Percentiles rank a stretch among this genome's conserved stretches.
phyloP scores from a whole-genome alignment of 1,140 invertebrate genomes.

The Drosophila ercepeae region DNA sequence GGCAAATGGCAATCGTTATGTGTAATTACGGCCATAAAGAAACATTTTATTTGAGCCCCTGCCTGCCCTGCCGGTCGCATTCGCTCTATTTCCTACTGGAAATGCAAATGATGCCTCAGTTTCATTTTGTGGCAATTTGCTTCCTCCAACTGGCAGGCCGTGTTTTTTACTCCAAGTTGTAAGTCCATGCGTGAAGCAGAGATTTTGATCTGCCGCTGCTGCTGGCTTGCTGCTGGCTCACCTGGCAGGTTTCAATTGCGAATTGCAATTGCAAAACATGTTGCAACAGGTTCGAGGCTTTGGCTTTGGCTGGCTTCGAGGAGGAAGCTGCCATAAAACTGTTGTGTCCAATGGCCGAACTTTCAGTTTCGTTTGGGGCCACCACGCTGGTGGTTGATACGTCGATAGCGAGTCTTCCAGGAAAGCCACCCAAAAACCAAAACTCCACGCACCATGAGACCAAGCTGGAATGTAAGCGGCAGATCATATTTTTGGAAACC shows the following conservation, averaged over 20 bases:
- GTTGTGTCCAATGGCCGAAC: constrained; percentile 74
- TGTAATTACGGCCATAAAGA: constrained; percentile 68
- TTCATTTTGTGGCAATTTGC: constrained; percentile 6
- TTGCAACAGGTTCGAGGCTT: constrained; percentile 36
- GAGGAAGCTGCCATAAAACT: constrained; percentile 83
- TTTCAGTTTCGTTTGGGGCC: constrained; percentile 82
- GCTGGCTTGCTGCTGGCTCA: constrained; percentile 28
- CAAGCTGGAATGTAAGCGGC: constrained; percentile 66
- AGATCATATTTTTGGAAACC: not conserved
- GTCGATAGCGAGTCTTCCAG: constrained; percentile 7
- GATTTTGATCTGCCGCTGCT: constrained; percentile 52
- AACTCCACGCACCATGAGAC: constrained; percentile 50
- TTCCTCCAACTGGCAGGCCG: constrained; percentile 1
- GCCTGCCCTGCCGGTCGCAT: constrained; percentile 30
- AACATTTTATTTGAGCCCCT: constrained; percentile 75
- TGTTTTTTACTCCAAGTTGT: constrained; percentile 12
- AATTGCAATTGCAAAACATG: constrained; percentile 55
- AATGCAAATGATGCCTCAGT: constrained; percentile 66
- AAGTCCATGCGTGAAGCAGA: constrained; percentile 51
- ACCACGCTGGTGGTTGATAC: constrained; percentile 61
- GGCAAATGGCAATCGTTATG: constrained; percentile 49
- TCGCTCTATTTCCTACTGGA: constrained; percentile 76
- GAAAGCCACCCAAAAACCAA: constrained; percentile 8
- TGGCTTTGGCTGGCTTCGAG: constrained; percentile 13
- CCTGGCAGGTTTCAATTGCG: constrained; percentile 55